Base-by-base conservation (phyloP, 1,140 invertebrate species). In the Hestina assimilis region DNA sequence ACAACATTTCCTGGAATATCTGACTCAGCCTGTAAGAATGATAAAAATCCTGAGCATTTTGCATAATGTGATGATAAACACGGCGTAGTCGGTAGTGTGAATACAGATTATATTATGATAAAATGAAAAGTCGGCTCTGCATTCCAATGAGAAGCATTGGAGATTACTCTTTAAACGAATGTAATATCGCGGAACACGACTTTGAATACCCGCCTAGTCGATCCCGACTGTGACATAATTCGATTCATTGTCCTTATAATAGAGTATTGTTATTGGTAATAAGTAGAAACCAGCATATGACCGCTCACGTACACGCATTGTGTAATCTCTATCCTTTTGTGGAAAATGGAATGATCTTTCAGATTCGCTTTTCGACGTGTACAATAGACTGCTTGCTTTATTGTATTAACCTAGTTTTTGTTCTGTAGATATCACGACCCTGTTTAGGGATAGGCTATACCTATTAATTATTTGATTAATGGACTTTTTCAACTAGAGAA, bases 171-270 rank as follows among this genome's bases (percentile, higher is more conserved):
- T 63, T 48, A 46, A 63, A 64, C 46, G 50, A 59, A 48, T 51
- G 15, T 55, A 56, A 59, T 53, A 57, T 24, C 31, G 15, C 14
- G 21, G 43, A 28, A 42, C 43, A 42, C 38, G 58, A 35, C 38
- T 45, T 46, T 35, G 50, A 47, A 33, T 46, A 29, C 29, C n/a
- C 29, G 40, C 20, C 55, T 45, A 20, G 47, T 45, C 55, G 45
- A 54, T 29, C 33, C 31, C 33, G 11, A 38, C 41, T 50, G 48
- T 59, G 58, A 61, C 33, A 14, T 66, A 54, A 55, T 45, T 58
- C 29, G 38, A 58, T 54, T 51, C 47, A 79, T 79, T 79, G 71
- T 80, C 59, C 70, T 42, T 55, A 33, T 78, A 80, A 79, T 80
- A 64, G 74, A 42, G 54, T 60, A 79, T 82, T 82, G 77, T 81